Conservation (phyloP, 2,888 invertebrate genomes). For the Tanypteryx hageni region DNA sequence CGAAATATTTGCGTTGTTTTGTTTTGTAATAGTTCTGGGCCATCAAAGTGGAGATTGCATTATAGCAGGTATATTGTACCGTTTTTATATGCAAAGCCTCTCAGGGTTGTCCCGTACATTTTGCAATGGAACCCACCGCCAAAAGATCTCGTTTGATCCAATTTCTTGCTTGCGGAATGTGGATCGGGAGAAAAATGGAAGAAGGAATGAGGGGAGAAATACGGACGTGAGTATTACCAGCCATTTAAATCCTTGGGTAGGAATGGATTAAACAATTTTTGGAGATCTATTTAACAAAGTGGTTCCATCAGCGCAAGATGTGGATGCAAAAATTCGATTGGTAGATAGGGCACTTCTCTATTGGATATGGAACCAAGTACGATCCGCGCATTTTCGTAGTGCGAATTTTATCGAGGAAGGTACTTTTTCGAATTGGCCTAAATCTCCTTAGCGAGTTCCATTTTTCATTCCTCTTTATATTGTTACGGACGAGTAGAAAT, state of each 20-base stretch:
- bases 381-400: background rate
- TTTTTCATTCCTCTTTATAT: background rate
- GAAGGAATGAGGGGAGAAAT: background rate
- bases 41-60: no score
- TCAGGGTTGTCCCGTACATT: no score
- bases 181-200: background rate
- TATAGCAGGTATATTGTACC: no score
- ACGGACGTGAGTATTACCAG: background rate
- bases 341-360: background rate
- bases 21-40: no score
- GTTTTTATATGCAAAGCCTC: no score
- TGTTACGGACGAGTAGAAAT: background rate
- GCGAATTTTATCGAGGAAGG: background rate
- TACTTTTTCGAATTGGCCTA: background rate
- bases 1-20: no score
- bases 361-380: background rate
- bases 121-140: no score
- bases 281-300: background rate
- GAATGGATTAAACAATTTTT: background rate
- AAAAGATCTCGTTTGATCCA: no score
- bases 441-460: background rate
- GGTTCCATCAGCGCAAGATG: background rate
- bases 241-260: background rate
- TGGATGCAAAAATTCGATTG: background rate
- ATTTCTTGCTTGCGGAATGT: no score